A percentile compares a stretch with the other conserved stretches of the same genome.
phyloP scores from a whole-genome alignment of 1,140 invertebrate species.

The Drosophila triauraria region DNA sequence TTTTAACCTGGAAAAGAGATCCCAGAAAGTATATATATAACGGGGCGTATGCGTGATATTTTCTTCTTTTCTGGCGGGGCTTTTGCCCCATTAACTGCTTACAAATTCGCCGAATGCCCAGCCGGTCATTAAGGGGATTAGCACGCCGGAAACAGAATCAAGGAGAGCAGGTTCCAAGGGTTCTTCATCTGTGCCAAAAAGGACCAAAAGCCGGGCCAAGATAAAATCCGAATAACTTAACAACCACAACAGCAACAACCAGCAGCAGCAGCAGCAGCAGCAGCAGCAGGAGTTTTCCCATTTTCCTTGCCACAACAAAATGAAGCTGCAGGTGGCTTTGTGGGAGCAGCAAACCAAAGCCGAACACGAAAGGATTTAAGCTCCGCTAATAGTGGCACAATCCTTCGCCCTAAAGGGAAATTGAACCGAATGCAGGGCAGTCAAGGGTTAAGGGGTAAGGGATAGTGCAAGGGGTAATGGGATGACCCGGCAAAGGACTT shows the following conservation, averaged over 20 bases:
- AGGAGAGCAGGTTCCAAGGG: background rate
- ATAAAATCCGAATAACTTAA: constrained; percentile 39
- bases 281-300: constrained; percentile 9
- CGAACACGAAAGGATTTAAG: constrained; percentile 49
- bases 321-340: constrained; percentile 62
- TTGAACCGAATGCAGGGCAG: constrained; percentile 23
- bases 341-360: constrained; percentile 8
- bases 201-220: constrained; percentile 15
- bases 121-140: constrained; percentile 54
- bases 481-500: constrained; percentile 1
- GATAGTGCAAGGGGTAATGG: constrained; percentile 1
- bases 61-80: background rate
- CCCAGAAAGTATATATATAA: background rate
- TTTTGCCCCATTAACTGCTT: constrained; percentile 16
- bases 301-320: constrained; percentile 34
- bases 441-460: background rate
- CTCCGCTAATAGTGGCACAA: constrained; percentile 44
- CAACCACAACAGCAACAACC: constrained; percentile 19
- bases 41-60: constrained; percentile 38
- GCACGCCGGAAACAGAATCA: constrained; percentile 23
- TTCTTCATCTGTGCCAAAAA: constrained; percentile 1
- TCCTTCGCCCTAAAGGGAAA: constrained; percentile 34
- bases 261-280: background rate
- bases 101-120: constrained; percentile 25
- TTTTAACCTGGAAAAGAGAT: background rate